phyloP scores from a whole-genome alignment of 1,140 invertebrate genomes.

The Helicoverpa zea region DNA sequence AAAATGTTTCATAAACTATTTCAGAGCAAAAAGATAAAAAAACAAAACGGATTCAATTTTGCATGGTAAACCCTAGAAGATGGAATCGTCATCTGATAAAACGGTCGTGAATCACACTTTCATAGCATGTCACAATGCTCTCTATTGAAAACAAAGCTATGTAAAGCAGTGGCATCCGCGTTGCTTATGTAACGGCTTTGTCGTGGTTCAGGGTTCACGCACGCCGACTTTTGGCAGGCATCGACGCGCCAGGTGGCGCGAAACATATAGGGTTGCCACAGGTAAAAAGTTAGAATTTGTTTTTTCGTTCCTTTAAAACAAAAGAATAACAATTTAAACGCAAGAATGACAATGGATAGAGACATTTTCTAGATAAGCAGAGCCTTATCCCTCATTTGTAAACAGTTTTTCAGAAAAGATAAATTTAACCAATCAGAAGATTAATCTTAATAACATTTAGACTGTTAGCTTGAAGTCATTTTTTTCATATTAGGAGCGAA shows the following conservation, averaged over 20 bases:
- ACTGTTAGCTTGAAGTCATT: no score
- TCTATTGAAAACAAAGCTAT: constrained; percentile 31
- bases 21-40: not conserved
- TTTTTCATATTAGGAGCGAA: no score
- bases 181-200: constrained; percentile 24
- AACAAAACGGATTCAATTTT: not conserved
- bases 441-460: no score
- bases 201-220: constrained; percentile 28
- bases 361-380: no score
- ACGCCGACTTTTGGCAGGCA: constrained; percentile 27
- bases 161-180: constrained; percentile 14
- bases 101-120: constrained; percentile 17
- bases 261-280: constrained; percentile 15
- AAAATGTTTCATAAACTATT: not conserved
- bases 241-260: constrained; percentile 37
- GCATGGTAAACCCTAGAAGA: not conserved
- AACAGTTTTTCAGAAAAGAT: no score
- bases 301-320: not conserved
- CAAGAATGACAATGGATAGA: no score
- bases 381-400: no score
- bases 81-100: constrained; percentile 19
- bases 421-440: no score
- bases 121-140: constrained; percentile 18
- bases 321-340: no score
- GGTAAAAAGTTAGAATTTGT: not conserved